A percentile compares a stretch with the other conserved stretches of the same genome.
Evolutionary conservation across 2,113 vertebrate species (phyloP).

Genomic region (Oryzias javanicus): DNA sequence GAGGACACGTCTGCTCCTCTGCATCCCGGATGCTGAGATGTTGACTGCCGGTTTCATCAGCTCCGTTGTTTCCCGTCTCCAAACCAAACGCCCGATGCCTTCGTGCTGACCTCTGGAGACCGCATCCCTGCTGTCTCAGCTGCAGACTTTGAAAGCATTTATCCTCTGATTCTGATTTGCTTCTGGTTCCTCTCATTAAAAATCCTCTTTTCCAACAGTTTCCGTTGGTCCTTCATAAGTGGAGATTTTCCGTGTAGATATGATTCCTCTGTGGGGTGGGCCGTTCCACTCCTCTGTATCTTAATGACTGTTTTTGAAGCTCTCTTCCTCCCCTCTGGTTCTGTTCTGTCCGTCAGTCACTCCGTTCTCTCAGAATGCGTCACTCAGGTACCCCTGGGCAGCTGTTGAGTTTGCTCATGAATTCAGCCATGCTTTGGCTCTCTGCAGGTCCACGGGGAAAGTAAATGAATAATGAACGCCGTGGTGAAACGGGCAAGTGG

Average conservation of each 20-base stretch:
- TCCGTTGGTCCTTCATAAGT: conserved; percentile 3
- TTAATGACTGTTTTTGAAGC: conserved; percentile 1
- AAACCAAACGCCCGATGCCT: too few relatives aligned
- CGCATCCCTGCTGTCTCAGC: too few relatives aligned
- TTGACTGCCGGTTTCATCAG: too few relatives aligned
- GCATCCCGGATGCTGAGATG: too few relatives aligned
- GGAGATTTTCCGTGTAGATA: too few relatives aligned
- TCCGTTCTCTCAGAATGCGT: conserved; percentile 6
- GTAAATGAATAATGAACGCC: conserved; percentile 78
- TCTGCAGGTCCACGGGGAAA: conserved; percentile 67
- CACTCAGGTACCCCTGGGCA: conserved; percentile 64
- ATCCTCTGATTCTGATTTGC: too few relatives aligned
- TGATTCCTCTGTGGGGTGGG: background rate
- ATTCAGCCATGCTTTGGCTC: conserved; percentile 58
- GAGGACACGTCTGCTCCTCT: too few relatives aligned
- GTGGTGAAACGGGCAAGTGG: conserved; percentile 39
- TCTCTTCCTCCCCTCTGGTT: conserved; percentile 13
- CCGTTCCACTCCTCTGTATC: conserved; percentile 3
- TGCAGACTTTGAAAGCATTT: too few relatives aligned
- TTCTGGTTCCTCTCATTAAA: too few relatives aligned
- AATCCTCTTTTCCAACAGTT: too few relatives aligned
- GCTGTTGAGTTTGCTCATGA: conserved; percentile 59
- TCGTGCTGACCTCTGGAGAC: too few relatives aligned
- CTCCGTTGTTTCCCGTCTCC: too few relatives aligned
- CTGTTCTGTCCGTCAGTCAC: conserved; percentile 34